Evolutionary conservation across 1,140 invertebrate species (phyloP), one percentile per base, ranked within the genome.

Genomic region (Zaprionus capensis): DNA sequence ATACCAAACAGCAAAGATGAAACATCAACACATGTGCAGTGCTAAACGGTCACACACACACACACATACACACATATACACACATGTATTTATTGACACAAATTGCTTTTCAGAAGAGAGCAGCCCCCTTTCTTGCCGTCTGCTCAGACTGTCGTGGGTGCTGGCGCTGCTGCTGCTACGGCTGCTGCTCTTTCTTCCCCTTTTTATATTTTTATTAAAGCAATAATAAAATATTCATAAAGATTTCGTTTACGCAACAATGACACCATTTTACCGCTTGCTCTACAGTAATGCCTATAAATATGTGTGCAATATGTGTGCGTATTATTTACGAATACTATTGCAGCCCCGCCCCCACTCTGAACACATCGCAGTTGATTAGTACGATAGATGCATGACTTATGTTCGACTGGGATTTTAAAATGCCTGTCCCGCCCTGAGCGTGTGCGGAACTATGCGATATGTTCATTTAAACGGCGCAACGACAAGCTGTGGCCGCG

Each of bases 141-240:
- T 53, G 28, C n/a, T 55, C n/a, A 62, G 46, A 26, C 31, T 31
- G 56, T 36, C 24, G 6, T 44, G 24, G 20, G 51, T 41, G 41
- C 20, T 34, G 24, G n/a, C 28, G 5, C 46, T 36, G 14, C 15
- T 17, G n/a, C n/a, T 17, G 41, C 4, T 38, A 0, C 44, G n/a
- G 20, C 44, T 34, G 14, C n/a, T 17, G 6, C 7, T 46, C 14
- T 15, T 38, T 31, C 36, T 22, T 62, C 12, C 53, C 53, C 53
- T 28, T 63, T 61, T 41, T 53, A 67, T 71, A 31, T 71, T 81
- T 90, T 88, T 84, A 84, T 88, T 90, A 76, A 81, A 78, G 81
- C 76, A 79, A 84, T 90, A 90, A 88, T 88, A 90, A 88, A 90
- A 88, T 88, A 90, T 88, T 88, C 84, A 88, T 88, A 88, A 90